Evolutionary conservation across 2,113 vertebrate species (phyloP), one percentile per base, ranked within the genome.

Genomic region (Scophthalmus maximus): DNA sequence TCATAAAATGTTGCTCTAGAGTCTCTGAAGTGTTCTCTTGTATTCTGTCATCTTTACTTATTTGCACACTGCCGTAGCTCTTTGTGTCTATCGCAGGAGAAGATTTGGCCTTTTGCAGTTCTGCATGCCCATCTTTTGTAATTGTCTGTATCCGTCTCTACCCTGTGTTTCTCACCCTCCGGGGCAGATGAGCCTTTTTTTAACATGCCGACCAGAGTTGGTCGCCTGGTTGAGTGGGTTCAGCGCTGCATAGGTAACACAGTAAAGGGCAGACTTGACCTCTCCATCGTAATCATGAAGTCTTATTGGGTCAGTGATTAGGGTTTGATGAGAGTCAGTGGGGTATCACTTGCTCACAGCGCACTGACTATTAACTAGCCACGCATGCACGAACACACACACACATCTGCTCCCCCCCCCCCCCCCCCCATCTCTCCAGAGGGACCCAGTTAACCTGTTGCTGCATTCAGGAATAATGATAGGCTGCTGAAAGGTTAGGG

Each of bases 401-500:
- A 63, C 75, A 73, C 79, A 68, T 76, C 52, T 32, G n/a, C 49
- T 38, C 1, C 8, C 61, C 51, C 8, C 61, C 51, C 1, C 12
- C 34, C 6, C 15, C 22, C 52, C 29, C 52, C 62, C 40, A 49
- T 79, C 64, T 70, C 73, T 73, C 81, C 46, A 71, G 64, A 84
- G 81, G 66, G 81, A 87, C 74, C 73, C 56, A 29, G 81, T 70
- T 88, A 79, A 83, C 85, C 75, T 76, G 69, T 71, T 14, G 44
- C 73, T 74, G 55, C 65, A 67, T 87, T 78, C 52, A 49, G 42
- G 67, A 63, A 79, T 91, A 89, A 91, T 90, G 76, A 85, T 81
- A 68, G 66, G 66, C 81, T 83, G 86, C 86, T 73, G 82, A 87
- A 86, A 89, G 86, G 89, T 90, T 84, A 82, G 86, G 53, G 62